phyloP scores from a whole-genome alignment of 2,113 vertebrate species.

The Trachemys scripta region DNA sequence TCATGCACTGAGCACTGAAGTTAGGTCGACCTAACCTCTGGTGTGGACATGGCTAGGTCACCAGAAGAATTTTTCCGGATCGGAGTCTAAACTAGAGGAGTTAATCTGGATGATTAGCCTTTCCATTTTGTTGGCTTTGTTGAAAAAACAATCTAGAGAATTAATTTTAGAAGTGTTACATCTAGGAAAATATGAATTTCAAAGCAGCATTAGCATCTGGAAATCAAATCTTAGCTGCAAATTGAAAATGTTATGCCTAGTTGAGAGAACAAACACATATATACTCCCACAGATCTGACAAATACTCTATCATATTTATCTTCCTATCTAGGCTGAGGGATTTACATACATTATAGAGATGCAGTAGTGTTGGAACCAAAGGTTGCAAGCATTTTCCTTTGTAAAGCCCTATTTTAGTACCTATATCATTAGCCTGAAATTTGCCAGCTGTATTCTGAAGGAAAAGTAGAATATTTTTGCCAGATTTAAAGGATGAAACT shows the following conservation, averaged over 20 bases:
- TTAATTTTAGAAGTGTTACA: slow-evolving; percentile 42
- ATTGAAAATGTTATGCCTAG: not conserved
- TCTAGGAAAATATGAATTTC: not conserved
- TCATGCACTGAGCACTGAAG: not conserved
- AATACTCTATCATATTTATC: not conserved
- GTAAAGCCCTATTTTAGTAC: not conserved
- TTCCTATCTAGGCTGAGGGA: not conserved
- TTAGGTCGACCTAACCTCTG: not conserved
- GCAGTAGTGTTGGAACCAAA: not conserved
- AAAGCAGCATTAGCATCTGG: slow-evolving; percentile 4
- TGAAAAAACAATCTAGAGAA: not conserved
- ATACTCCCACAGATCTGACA: not conserved
- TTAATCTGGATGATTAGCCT: slow-evolving; percentile 14
- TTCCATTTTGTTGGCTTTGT: slow-evolving; percentile 13
- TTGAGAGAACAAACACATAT: not conserved
- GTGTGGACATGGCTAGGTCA: not conserved
- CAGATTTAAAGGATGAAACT: not conserved
- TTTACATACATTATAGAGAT: not conserved
- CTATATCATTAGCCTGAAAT: not conserved
- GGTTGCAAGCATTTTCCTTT: not conserved
- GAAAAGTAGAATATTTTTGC: not conserved
- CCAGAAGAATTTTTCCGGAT: not conserved
- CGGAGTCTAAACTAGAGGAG: not conserved
- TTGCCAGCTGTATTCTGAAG: not conserved
- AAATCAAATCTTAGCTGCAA: slow-evolving; percentile 15